Base-by-base conservation (phyloP, 2,888 invertebrate genomes). In the Plebejus anna region DNA sequence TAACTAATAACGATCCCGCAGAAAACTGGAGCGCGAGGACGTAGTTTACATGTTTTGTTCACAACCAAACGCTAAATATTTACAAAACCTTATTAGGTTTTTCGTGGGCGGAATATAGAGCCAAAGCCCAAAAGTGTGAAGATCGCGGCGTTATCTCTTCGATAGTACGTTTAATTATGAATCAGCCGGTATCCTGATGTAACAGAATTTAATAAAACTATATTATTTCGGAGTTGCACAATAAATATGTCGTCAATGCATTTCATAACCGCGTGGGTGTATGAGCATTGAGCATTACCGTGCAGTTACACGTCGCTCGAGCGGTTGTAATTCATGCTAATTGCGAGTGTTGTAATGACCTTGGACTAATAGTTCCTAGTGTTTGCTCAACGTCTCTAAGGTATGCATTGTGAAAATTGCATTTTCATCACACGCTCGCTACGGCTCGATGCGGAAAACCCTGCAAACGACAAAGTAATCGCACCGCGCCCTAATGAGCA, bases 271-370 rank as follows among this genome's bases (percentile, higher is more conserved):
- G 61, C 75, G 57, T 55, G 36, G 77, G 75, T 76, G 75, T 78
- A 76, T 78, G 72, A 75, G 11, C 55, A 55, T 55, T 78, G 72
- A 75, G 11, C 55, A 55, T 55, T 55, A 55, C 55, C 42, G 75
- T 55, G 73, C 32, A 55, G 51, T 28, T 59, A 59, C 75, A 73
- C 61, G 75, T 47, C 84, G 83, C 85, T 84, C 84, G 84, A 85
- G 82, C 82, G 81, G 80, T 82, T 84, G 85, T 83, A 86, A 85
- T 84, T 85, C 84, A 86, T 85, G 87, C 85, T 89, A 89, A 88
- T 89, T 86, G 83, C 82, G 80, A 81, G 80, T 85, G 84, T 86
- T 81, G 82, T 80, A 79, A 79, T 80, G 85, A 84, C 89, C 89
- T 88, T 89, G 85, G 78, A 78, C 78, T 78, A 80, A 82, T 82